Percentiles rank a stretch among this genome's conserved stretches.
phyloP scores from a whole-genome alignment of 2,888 invertebrate genomes.

The Spilarctia lutea region DNA sequence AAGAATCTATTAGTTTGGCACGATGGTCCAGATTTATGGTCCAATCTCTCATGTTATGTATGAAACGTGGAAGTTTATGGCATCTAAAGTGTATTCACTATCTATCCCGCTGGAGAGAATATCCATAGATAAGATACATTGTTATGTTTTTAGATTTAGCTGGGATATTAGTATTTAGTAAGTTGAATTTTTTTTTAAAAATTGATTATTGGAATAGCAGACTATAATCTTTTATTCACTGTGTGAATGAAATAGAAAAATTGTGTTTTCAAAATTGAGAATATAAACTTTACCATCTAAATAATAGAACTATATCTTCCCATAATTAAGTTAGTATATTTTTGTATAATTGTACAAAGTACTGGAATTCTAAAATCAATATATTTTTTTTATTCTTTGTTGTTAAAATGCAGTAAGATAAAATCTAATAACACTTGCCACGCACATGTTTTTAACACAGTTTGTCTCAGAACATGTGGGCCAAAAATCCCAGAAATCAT shows the following conservation, averaged over 20 bases:
- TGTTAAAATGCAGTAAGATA: background rate
- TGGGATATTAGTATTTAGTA: conserved; percentile 12
- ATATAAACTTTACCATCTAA: too few relatives aligned
- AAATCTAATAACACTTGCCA: background rate
- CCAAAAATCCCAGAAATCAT: background rate
- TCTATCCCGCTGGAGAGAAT: conserved; percentile 12
- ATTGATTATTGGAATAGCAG: too few relatives aligned
- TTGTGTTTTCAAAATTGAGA: too few relatives aligned
- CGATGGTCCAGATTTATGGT: conserved; percentile 68
- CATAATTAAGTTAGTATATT: background rate
- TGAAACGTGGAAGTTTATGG: conserved; percentile 53
- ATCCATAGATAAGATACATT: conserved; percentile 8
- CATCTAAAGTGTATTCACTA: conserved; percentile 12
- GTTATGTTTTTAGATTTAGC: conserved; percentile 16
- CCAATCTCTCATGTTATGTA: conserved; percentile 63
- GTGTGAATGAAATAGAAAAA: too few relatives aligned
- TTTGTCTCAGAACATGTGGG: background rate
- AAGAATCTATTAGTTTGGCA: conserved; percentile 73
- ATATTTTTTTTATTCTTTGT: too few relatives aligned
- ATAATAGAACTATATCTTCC: too few relatives aligned
- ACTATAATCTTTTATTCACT: too few relatives aligned
- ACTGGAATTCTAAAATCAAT: too few relatives aligned
- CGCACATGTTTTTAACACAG: background rate
- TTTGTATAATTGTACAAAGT: too few relatives aligned
- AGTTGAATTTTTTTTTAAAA: too few relatives aligned